Percentiles rank a stretch among this genome's conserved stretches.
phyloP scores from a whole-genome alignment of 2,113 vertebrate species.

The Conger conger region DNA sequence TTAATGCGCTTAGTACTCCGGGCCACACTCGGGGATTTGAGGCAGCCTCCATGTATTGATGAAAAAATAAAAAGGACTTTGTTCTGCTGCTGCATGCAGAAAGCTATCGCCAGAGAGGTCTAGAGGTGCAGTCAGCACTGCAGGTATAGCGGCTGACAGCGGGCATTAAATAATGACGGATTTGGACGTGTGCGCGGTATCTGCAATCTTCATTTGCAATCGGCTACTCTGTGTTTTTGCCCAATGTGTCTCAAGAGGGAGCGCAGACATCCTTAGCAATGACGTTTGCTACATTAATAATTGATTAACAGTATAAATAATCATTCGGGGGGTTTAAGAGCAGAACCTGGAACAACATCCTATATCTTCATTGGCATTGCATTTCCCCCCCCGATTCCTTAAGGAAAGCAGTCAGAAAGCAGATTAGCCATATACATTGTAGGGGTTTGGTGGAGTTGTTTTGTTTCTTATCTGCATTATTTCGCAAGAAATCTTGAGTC shows the following conservation, averaged over 20 bases:
- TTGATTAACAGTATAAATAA: slow-evolving; percentile 31
- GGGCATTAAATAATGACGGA: slow-evolving; percentile 14
- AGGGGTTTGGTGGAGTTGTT: neutral
- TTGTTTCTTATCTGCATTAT: neutral
- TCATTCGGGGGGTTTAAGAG: slow-evolving; percentile 15
- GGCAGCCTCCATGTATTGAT: neutral
- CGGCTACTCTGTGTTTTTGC: neutral
- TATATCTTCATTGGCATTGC: neutral
- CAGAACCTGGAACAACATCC: neutral
- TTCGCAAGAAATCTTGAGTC: neutral
- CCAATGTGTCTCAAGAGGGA: neutral
- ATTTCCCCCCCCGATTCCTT: neutral
- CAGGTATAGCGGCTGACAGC: slow-evolving; percentile 24
- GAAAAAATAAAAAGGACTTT: neutral
- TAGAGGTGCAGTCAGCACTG: neutral
- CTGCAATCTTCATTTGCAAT: neutral
- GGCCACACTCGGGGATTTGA: too few species aligned
- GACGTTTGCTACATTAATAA: slow-evolving; percentile 32
- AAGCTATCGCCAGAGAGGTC: neutral
- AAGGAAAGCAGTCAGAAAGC: neutral
- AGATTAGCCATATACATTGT: neutral
- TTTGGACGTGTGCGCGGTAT: slow-evolving; percentile 2
- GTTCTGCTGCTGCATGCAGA: slow-evolving; percentile 5
- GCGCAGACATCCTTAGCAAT: slow-evolving; percentile 23
- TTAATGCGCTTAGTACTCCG: neutral